Conservation (phyloP, 2,113 vertebrate species). For the Xiphophorus hellerii region DNA sequence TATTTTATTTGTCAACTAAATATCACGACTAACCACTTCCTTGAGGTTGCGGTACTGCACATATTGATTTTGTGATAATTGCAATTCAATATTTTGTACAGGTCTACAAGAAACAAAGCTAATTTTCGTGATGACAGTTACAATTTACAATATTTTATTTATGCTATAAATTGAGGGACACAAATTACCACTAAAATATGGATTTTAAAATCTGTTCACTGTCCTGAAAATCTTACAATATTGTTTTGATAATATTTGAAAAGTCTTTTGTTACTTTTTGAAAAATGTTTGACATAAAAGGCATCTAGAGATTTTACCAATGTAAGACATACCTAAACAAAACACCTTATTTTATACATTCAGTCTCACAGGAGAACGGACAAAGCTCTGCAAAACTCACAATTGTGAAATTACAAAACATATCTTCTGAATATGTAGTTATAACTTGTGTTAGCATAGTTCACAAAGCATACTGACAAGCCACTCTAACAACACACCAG, state of each 20-base stretch:
- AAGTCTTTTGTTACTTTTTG: too few species aligned
- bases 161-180: too few species aligned
- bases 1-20: too few species aligned
- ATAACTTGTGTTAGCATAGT: neutral
- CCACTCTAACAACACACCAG: neutral
- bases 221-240: neutral
- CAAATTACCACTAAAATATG: neutral
- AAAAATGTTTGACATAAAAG: neutral
- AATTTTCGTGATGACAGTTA: too few species aligned
- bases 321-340: too few species aligned
- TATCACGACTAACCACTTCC: too few species aligned
- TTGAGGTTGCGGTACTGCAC: too few species aligned
- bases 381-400: neutral
- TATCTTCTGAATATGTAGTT: neutral
- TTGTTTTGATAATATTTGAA: too few species aligned
- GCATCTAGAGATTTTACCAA: neutral
- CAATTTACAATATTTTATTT: too few species aligned
- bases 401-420: neutral
- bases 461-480: constrained; percentile 11
- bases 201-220: neutral
- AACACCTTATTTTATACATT: neutral
- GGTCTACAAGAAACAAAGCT: too few species aligned
- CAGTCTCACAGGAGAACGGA: neutral
- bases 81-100: too few species aligned
- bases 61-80: too few species aligned